A percentile compares a stretch with the other conserved stretches of the same genome.
Evolutionary conservation across 2,888 invertebrate genomes (phyloP).

Genomic region (Lacanobia oleracea): DNA sequence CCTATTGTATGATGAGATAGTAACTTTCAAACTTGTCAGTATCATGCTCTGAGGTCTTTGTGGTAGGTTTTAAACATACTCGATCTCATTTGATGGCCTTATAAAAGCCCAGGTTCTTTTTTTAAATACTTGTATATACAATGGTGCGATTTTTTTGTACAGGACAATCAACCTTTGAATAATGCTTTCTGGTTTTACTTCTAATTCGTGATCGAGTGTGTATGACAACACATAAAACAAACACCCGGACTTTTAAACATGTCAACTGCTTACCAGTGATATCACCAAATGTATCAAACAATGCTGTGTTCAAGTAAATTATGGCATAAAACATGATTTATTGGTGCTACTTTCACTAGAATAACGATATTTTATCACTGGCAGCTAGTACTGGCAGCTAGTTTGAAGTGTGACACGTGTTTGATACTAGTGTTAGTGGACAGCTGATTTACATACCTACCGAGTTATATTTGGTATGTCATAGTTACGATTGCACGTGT

Average conservation of each 20-base stretch:
- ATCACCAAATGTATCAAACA: constrained; percentile 48
- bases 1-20: not conserved
- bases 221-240: not conserved
- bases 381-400: constrained; percentile 16
- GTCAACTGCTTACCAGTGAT: constrained; percentile 13
- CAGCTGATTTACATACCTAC: constrained; percentile 52
- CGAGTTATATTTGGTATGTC: constrained; percentile 32
- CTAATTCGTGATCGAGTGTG: not conserved
- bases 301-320: constrained; percentile 34
- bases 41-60: too few species aligned
- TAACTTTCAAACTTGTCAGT: too few species aligned
- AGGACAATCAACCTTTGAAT: too few species aligned
- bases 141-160: too few species aligned
- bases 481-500: constrained; percentile 32
- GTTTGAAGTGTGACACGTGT: constrained; percentile 60
- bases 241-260: constrained; percentile 33
- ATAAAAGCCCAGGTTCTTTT: too few species aligned
- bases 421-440: constrained; percentile 35
- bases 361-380: constrained; percentile 56
- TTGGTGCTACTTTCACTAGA: constrained; percentile 57
- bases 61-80: too few species aligned
- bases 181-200: too few species aligned
- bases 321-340: constrained; percentile 53
- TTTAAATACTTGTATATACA: too few species aligned
- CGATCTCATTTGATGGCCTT: too few species aligned